Conservation (phyloP, 2,113 vertebrate species). For the Sturnira hondurensis region DNA sequence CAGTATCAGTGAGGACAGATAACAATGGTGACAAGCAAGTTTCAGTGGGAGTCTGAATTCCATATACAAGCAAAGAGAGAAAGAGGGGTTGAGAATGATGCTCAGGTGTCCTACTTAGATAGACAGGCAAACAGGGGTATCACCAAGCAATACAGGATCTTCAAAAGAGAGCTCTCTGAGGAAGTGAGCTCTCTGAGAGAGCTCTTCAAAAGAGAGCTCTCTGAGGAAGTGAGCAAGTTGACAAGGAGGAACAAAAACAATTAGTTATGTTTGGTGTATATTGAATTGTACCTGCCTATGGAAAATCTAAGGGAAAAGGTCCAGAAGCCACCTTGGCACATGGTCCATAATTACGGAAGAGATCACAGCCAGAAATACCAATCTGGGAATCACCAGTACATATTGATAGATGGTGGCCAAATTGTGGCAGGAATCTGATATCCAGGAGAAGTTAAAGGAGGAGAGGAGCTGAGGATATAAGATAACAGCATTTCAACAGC, state of each 20-base stretch:
- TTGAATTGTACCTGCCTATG: neutral
- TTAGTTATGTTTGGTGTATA: neutral
- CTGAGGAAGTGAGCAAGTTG: neutral
- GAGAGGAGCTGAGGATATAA: neutral
- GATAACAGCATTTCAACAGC: neutral
- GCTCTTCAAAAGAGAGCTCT: neutral
- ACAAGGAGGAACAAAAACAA: neutral
- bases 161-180: neutral
- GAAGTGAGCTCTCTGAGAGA: neutral
- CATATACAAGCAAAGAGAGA: neutral
- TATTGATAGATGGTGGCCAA: neutral
- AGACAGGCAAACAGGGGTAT: neutral
- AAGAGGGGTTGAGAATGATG: neutral
- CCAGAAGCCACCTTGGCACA: neutral
- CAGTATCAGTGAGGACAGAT: neutral
- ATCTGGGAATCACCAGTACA: neutral
- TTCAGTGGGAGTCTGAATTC: neutral
- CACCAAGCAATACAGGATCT: neutral
- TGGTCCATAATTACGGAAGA: neutral
- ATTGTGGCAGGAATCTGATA: neutral
- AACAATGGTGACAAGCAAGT: neutral
- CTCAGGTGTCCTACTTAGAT: neutral
- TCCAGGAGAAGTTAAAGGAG: neutral
- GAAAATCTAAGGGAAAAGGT: neutral
- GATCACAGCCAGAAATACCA: neutral